Evolutionary conservation across 2,113 vertebrate genomes (phyloP).

Genomic region (Psittacula cyanocephala): DNA sequence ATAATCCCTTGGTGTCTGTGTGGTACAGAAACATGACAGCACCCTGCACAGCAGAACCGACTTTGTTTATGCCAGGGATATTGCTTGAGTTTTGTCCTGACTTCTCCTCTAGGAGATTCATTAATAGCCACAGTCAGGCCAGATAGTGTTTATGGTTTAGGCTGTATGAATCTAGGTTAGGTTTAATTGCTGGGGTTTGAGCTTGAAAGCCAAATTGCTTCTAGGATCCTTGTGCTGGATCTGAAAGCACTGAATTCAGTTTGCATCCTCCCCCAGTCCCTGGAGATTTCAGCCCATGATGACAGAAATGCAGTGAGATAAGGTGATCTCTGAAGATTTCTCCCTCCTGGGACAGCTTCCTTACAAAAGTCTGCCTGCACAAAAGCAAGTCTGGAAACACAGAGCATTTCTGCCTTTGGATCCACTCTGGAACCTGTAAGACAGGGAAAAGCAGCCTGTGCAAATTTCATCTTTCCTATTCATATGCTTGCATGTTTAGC

Average conservation of each 20-base stretch:
- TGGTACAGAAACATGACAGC: constrained; percentile 27
- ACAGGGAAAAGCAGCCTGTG: neutral
- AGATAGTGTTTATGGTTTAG: neutral
- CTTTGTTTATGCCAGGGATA: constrained; percentile 31
- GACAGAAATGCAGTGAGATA: constrained; percentile 3
- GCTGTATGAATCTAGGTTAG: constrained; percentile 51
- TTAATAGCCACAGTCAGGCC: constrained; percentile 34
- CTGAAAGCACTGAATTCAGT: constrained; percentile 4
- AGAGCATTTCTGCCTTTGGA: neutral
- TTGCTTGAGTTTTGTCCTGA: constrained; percentile 30
- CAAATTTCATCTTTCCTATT: neutral
- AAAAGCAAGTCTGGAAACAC: neutral
- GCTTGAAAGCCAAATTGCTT: constrained; percentile 37
- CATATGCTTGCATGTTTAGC: neutral
- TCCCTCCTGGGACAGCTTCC: neutral
- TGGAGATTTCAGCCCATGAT: constrained; percentile 25
- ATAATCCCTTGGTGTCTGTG: constrained; percentile 32
- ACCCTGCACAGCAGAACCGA: neutral
- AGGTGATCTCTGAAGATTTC: constrained; percentile 10
- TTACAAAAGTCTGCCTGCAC: neutral
- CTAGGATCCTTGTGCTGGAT: constrained; percentile 8
- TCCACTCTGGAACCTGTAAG: neutral
- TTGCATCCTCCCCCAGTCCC: neutral
- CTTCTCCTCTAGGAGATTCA: constrained; percentile 36
- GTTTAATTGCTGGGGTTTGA: constrained; percentile 49